phyloP scores from a whole-genome alignment of 2,113 vertebrate genomes.

The Leucoraja erinaceus region DNA sequence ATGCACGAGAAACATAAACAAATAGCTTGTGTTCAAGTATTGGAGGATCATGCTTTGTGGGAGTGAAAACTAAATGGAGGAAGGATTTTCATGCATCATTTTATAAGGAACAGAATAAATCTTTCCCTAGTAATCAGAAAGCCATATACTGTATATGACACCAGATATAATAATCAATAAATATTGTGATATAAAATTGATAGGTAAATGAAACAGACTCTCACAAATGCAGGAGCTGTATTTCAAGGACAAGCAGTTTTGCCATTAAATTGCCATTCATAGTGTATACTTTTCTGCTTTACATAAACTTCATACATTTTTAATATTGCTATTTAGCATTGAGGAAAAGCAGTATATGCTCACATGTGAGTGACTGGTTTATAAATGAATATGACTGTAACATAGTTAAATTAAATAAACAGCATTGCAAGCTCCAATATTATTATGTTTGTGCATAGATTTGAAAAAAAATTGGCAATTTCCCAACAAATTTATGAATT shows the following conservation, averaged over 20 bases:
- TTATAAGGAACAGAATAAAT: not conserved
- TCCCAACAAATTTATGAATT: not conserved
- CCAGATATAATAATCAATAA: not conserved
- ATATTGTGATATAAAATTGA: conserved; percentile 19
- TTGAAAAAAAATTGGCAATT: not conserved
- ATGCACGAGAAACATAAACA: not conserved
- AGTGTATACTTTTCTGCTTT: conserved; percentile 10
- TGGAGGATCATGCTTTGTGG: not conserved
- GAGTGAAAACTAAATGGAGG: not conserved
- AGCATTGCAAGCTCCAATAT: not conserved
- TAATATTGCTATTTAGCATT: conserved; percentile 28
- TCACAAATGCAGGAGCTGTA: not conserved
- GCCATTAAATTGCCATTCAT: conserved; percentile 6
- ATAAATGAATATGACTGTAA: not conserved
- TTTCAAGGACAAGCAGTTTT: not conserved
- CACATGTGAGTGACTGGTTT: not conserved
- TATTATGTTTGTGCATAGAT: not conserved
- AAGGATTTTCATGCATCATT: not conserved
- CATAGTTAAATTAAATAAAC: conserved; percentile 23
- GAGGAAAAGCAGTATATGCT: not conserved
- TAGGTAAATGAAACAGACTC: conserved; percentile 7
- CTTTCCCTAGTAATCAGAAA: not conserved
- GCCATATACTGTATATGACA: not conserved
- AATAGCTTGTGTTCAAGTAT: not conserved
- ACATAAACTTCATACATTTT: conserved; percentile 31